Evolutionary conservation across 2,113 vertebrate genomes (phyloP), one percentile per base, ranked within the genome.

Genomic region (Hippocampus comes): DNA sequence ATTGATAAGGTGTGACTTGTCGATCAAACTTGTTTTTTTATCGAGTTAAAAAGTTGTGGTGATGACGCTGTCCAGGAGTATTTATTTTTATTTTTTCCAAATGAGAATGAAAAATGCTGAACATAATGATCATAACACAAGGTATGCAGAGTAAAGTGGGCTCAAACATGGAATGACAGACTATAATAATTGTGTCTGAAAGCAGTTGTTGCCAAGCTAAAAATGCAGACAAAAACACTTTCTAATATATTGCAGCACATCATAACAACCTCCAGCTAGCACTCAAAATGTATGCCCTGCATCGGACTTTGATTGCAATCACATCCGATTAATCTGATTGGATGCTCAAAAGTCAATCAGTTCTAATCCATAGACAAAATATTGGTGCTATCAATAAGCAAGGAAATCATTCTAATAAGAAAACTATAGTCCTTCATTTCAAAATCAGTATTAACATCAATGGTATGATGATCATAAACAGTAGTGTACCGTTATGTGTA

Each of bases 1-100:
- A 38, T 34, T 61, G n/a, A 10, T n/a, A 56, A 56, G 18, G 53
- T 3, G 53, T n/a, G 53, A n/a, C 63, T 61, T 57, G 51, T 38
- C n/a, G 21, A 27, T 69, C 9, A 64, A 61, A 74, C 68, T 66
- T 69, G 23, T 18, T 27, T 27, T 71, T 34, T 60, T 56, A 10
- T n/a, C 25, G 1, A 15, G 30, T 73, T 42, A 51, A 27, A 80
- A 83, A 81, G 72, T 75, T 81, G 66, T 51, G 17, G 56, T 56
- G 49, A 48, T 73, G 3, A 43, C 51, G 2, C 67, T 77, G 59
- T 82, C 76, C 57, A 57, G 10, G 38, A 5, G 15, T 38, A 6
- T 60, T 34, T 38, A 34, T 3, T 61, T 61, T 9, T 61, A 11
- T 8, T 18, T 18, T 18, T 9, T 15, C 25, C 15, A 23, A 23